Evolutionary conservation across 1,140 invertebrate genomes (phyloP).

Genomic region (Drusus annulatus): DNA sequence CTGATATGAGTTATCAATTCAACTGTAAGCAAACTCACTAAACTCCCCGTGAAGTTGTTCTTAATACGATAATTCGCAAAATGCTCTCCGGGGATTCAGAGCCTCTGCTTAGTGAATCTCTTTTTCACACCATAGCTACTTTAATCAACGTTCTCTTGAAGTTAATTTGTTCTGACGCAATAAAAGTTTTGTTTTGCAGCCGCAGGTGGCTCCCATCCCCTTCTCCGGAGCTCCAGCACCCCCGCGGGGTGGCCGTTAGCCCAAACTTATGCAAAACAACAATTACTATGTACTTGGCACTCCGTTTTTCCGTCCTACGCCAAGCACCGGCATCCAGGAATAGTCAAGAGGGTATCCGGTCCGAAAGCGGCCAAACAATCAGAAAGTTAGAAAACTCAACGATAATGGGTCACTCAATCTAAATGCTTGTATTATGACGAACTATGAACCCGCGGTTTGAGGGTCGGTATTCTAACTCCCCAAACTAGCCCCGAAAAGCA

Average conservation of each 20-base stretch:
- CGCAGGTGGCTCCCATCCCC: background rate
- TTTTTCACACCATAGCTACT: conserved; percentile 21
- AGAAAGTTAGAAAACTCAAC: too few species aligned
- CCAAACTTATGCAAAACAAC: conserved; percentile 36
- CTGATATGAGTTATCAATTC: too few species aligned
- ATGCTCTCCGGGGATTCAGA: background rate
- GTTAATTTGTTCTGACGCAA: conserved; percentile 33
- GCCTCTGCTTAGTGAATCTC: background rate
- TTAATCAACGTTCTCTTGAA: conserved; percentile 34
- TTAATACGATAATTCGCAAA: background rate
- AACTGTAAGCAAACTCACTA: too few species aligned
- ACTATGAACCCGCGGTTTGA: too few species aligned
- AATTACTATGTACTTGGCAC: conserved; percentile 22
- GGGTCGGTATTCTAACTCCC: too few species aligned
- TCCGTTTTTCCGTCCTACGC: conserved; percentile 12
- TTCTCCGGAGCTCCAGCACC: background rate
- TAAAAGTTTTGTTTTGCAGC: conserved; percentile 37
- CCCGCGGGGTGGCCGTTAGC: conserved; percentile 7
- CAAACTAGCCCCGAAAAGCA: too few species aligned
- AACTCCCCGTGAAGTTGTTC: background rate
- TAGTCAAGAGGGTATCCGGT: background rate
- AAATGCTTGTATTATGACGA: too few species aligned
- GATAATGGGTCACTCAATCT: too few species aligned
- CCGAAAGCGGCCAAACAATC: background rate
- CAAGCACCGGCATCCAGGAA: background rate